These are phyloP conservation scores for Drosophila bunnanda DNA, from an alignment of 2,888 invertebrate species.

Conservation along the genomic window DNA sequence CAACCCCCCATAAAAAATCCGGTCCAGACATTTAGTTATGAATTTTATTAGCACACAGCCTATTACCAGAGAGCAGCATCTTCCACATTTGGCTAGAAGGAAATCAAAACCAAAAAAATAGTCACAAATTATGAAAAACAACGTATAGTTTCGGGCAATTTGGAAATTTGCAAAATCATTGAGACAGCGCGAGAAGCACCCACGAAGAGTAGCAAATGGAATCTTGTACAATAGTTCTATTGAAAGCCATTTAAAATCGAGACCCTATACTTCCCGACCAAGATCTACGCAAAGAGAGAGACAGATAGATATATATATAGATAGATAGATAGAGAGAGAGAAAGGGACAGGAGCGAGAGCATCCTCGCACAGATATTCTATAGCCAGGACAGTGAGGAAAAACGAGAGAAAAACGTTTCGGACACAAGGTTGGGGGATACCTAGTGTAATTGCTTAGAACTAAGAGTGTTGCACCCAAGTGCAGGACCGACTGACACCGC, in stretches of 20 bases:
- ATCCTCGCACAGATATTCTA: constrained; percentile 31
- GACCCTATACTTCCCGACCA: constrained; percentile 23
- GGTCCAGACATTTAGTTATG: constrained; percentile 60
- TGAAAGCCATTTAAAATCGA: constrained; percentile 58
- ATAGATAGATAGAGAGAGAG: constrained; percentile 17
- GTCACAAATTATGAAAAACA: not conserved
- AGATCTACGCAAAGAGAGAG: constrained; percentile 79
- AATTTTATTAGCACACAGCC: constrained; percentile 52
- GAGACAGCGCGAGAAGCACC: constrained; percentile 62
- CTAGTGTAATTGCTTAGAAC: constrained; percentile 83
- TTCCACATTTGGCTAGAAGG: constrained; percentile 53
- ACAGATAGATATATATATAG: constrained; percentile 61
- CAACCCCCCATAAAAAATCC: constrained; percentile 14
- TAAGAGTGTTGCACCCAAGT: constrained; percentile 74
- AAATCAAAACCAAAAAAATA: not conserved
- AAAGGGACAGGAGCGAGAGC: constrained; percentile 16
- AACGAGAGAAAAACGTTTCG: constrained; percentile 47
- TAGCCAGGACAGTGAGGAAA: constrained; percentile 25
- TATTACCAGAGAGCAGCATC: constrained; percentile 34
- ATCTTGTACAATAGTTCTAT: constrained; percentile 81
- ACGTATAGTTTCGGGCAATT: constrained; percentile 57
- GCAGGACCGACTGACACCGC: constrained; percentile 64
- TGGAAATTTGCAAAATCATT: constrained; percentile 79
- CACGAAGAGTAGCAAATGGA: constrained; percentile 77
- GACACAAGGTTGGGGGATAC: constrained; percentile 81